These are phyloP conservation scores for Oreochromis spilurus DNA, from an alignment of 2,113 vertebrate species.

Conservation along the genomic window DNA sequence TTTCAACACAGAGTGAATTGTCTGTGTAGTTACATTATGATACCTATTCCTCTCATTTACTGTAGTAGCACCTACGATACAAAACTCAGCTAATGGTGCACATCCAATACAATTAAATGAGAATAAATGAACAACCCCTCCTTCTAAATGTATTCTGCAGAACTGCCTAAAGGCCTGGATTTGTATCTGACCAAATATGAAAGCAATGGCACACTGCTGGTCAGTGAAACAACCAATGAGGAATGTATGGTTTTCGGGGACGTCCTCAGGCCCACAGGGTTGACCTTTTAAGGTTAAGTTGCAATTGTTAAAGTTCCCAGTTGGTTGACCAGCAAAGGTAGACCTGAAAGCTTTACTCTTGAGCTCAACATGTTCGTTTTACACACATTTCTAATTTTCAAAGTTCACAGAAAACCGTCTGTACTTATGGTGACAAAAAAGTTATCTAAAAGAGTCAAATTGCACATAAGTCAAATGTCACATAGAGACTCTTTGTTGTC, in stretches of 20 bases:
- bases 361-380: background rate
- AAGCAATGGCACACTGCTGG: background rate
- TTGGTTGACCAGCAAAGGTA: background rate
- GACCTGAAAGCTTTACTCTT: background rate
- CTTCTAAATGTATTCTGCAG: background rate
- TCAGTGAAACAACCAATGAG: background rate
- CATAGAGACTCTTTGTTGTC: background rate
- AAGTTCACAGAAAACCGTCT: background rate
- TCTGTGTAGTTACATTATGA: background rate
- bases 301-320: background rate
- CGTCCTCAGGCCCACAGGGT: background rate
- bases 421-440: background rate
- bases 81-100: background rate
- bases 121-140: background rate
- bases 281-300: background rate
- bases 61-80: background rate
- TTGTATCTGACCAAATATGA: background rate
- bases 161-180: background rate
- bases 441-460: background rate
- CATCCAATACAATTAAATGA: background rate
- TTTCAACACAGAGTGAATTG: background rate
- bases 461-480: background rate
- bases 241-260: background rate
- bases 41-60: background rate
- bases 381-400: background rate